These are phyloP conservation scores for Antechinus flavipes DNA, from an alignment of 2,113 vertebrate genomes.

Conservation along the genomic window DNA sequence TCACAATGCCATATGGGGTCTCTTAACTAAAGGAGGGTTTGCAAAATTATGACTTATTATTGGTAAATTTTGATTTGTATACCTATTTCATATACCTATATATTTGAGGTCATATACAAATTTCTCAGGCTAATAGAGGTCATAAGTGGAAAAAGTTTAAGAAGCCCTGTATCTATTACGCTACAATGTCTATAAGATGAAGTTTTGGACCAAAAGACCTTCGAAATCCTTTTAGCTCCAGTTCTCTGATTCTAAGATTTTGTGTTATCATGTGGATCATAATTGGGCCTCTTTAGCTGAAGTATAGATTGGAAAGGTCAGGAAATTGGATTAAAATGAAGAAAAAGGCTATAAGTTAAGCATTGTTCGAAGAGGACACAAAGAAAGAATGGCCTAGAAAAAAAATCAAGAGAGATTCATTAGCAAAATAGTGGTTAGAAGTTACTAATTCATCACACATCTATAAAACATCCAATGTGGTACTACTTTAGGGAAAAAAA, in stretches of 20 bases:
- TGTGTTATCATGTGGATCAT: neutral
- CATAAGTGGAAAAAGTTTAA: no score
- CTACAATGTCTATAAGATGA: neutral
- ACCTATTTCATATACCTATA: no score
- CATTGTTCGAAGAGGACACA: neutral
- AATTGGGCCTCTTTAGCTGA: neutral
- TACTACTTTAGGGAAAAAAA: neutral
- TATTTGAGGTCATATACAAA: no score
- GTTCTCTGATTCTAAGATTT: neutral
- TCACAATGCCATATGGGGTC: no score
- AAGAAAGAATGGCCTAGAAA: neutral
- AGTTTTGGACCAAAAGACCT: neutral
- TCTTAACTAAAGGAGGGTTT: no score
- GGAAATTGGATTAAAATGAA: neutral
- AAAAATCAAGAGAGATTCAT: neutral
- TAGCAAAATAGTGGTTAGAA: neutral
- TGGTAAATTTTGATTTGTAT: no score
- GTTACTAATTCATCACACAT: neutral
- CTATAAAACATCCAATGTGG: neutral
- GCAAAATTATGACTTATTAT: no score
- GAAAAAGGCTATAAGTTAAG: neutral
- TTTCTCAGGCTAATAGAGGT: no score
- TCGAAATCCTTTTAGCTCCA: neutral
- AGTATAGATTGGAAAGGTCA: neutral
- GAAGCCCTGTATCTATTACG: neutral